Base-by-base conservation (phyloP, 2,797 vertebrate genomes). In the Trematomus bernacchii region DNA sequence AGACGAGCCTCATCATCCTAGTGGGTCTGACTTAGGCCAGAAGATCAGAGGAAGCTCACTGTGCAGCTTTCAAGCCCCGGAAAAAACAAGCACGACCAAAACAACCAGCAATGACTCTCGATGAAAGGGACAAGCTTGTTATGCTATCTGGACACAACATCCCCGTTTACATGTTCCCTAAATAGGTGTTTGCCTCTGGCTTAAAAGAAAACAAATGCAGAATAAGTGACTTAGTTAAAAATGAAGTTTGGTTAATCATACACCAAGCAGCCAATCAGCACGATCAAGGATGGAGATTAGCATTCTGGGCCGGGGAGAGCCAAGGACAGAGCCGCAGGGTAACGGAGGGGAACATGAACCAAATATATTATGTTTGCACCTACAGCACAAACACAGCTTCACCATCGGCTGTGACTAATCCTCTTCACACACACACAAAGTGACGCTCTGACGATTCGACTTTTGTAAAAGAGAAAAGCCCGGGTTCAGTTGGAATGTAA, bases 211-310 rank as follows among this genome's bases (percentile, higher is more conserved):
- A 85, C 68, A 40, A 73, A 33, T 4, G 14, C 42, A 12, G 5
- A 57, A 77, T 48, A 65, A 77, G 50, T 67, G 47, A 50, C 57
- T 79, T 44, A 43, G 71, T 73, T 65, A 67, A 73, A 14, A 70
- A 66, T 82, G 62, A 79, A 57, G 63, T 76, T 16, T 1, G 1
- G 58, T 83, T 77, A 85, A 81, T 86, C 21, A 53, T 76, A 46
- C 63, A 65, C 50, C 73, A 68, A 85, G 91, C 76, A 75, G 63
- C 37, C 73, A 68, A 85, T 91, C 76, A 75, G 63, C 37, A 40
- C 14, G 48, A 76, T 69, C 44, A 63, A 16, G 12, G 33, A n/a
- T 48, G 44, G 60, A 65, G 58, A 83, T 81, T 47, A 74, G 61
- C 10, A 66, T 65, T 71, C 40, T 37, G 33, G 33, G 33, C 33